phyloP scores from a whole-genome alignment of 1,140 invertebrate genomes.

The Pantala flavescens region DNA sequence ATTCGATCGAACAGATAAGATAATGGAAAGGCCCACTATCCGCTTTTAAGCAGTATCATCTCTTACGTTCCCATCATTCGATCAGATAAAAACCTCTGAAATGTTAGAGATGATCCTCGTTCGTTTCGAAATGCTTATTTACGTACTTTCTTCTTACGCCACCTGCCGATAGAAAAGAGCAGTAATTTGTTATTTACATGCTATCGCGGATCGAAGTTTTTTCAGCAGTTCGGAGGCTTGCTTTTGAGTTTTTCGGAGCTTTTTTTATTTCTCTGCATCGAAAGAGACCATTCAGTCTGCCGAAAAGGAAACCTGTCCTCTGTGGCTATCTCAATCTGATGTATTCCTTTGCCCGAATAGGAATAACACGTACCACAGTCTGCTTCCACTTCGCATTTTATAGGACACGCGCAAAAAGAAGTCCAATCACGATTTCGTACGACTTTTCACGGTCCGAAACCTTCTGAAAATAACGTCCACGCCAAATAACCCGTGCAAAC shows the following conservation, averaged over 20 bases:
- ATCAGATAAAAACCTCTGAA: neutral
- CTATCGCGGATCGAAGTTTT: neutral
- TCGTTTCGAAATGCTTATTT: too few relatives aligned
- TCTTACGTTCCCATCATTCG: neutral
- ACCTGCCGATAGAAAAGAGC: neutral
- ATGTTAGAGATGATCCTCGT: neutral
- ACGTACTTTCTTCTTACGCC: neutral
- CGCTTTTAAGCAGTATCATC: too few relatives aligned
- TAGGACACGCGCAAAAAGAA: too few relatives aligned
- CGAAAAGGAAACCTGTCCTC: neutral
- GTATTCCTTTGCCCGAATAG: neutral
- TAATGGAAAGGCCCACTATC: too few relatives aligned
- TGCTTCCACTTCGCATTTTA: too few relatives aligned
- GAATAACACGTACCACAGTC: too few relatives aligned
- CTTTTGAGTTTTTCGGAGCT: neutral
- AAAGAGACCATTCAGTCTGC: neutral
- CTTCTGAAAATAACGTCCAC: too few relatives aligned
- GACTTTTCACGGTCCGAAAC: too few relatives aligned
- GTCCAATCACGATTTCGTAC: too few relatives aligned
- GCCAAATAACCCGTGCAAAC: too few relatives aligned
- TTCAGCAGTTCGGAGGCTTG: neutral
- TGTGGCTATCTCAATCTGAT: neutral
- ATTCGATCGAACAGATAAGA: too few relatives aligned
- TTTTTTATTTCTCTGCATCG: neutral
- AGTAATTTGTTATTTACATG: neutral